phyloP scores from a whole-genome alignment of 2,888 invertebrate species.

The Belgica antarctica region DNA sequence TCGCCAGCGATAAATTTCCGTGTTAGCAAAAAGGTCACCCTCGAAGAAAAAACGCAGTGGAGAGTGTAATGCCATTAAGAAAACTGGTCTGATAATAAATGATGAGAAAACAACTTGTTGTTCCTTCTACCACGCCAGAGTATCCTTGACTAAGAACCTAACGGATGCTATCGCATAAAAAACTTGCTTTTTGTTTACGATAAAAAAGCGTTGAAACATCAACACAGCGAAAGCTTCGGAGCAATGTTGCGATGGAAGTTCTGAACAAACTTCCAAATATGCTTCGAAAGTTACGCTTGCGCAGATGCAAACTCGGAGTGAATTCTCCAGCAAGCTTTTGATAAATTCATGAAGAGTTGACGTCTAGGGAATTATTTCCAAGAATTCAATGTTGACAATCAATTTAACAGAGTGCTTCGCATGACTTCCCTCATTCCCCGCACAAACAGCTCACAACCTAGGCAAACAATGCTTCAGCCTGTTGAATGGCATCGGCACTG shows the following conservation, averaged over 20 bases:
- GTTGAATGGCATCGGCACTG: background rate
- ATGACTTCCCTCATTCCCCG: background rate
- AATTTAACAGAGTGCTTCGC: background rate
- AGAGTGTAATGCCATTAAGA: constrained; percentile 24
- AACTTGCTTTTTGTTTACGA: constrained; percentile 14
- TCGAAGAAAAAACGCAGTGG: background rate
- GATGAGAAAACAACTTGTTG: constrained; percentile 41
- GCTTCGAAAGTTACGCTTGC: background rate
- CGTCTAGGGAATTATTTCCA: background rate
- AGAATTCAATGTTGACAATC: background rate
- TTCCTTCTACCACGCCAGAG: constrained; percentile 33
- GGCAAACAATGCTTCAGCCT: constrained; percentile 7
- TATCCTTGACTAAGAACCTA: constrained; percentile 34
- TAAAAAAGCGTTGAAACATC: constrained; percentile 28
- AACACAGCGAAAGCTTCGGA: constrained; percentile 31
- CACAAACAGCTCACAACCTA: too few species aligned
- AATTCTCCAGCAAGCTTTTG: constrained; percentile 4
- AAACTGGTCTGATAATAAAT: constrained; percentile 12
- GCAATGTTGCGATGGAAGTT: background rate
- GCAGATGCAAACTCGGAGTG: too few species aligned
- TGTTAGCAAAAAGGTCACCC: background rate
- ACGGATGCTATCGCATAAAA: constrained; percentile 5
- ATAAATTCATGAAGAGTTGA: background rate
- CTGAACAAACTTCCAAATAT: background rate
- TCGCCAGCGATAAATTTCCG: constrained; percentile 10